phyloP scores from a whole-genome alignment of 2,797 vertebrate species.

The Sternotherus odoratus region DNA sequence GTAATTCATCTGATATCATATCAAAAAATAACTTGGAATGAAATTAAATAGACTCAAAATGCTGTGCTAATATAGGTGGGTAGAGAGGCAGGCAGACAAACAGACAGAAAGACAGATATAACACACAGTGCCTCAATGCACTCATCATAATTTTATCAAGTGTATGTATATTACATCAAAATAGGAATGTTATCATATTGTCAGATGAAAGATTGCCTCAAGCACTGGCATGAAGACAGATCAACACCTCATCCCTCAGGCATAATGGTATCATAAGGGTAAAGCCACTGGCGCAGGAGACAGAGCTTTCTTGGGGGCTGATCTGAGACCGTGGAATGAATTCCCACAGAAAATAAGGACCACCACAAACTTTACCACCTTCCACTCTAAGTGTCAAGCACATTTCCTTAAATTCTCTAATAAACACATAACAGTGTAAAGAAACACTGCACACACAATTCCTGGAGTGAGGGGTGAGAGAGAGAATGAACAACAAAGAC shows the following conservation, averaged over 20 bases:
- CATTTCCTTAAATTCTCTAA: not conserved
- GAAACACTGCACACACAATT: not conserved
- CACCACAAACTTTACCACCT: not conserved
- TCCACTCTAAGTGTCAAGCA: not conserved
- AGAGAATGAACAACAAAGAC: not conserved
- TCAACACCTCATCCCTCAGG: not conserved
- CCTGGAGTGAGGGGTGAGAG: not conserved
- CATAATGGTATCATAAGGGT: not conserved
- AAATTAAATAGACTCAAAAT: not conserved
- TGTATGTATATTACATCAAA: not conserved
- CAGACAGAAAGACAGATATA: too few relatives aligned
- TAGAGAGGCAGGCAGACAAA: too few relatives aligned
- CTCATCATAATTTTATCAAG: not conserved
- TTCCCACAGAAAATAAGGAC: not conserved
- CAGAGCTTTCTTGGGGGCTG: not conserved
- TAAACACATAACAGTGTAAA: not conserved
- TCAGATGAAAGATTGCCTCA: not conserved
- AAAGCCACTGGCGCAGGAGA: not conserved
- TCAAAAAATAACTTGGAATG: not conserved
- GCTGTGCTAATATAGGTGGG: too few relatives aligned
- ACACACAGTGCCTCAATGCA: not conserved
- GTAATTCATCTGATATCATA: not conserved
- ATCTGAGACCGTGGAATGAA: not conserved
- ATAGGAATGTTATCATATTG: not conserved
- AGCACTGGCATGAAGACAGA: rapidly evolving